phyloP scores from a whole-genome alignment of 2,797 vertebrate genomes.

The Nothura maculosa region DNA sequence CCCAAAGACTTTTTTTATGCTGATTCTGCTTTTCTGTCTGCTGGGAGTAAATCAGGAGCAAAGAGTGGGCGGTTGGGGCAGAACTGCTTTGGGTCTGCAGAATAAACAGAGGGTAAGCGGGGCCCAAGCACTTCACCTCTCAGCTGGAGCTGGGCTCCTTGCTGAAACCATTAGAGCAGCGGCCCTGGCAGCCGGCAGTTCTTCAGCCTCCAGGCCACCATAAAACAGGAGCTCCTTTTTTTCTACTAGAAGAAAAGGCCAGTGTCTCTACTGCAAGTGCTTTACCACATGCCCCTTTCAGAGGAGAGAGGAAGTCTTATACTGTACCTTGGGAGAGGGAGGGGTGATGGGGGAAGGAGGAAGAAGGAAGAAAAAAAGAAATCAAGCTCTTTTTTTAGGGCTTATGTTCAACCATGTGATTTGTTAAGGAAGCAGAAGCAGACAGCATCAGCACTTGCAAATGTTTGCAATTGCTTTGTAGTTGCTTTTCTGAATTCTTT shows the following conservation, averaged over 20 bases:
- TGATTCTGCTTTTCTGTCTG: constrained; percentile 14
- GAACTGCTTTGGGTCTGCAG: not conserved
- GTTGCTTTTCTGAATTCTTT: not conserved
- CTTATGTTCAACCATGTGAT: not conserved
- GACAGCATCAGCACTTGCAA: not conserved
- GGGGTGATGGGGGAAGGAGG: no score
- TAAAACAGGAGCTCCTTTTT: constrained; percentile 82
- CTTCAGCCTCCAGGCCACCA: constrained; percentile 76
- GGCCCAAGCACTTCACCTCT: not conserved
- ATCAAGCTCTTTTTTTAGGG: not conserved
- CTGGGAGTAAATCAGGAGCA: not conserved
- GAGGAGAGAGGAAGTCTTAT: constrained; percentile 61
- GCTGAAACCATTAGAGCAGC: constrained; percentile 59
- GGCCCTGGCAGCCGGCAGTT: constrained; percentile 59
- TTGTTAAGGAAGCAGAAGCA: not conserved
- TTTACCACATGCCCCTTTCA: constrained; percentile 80
- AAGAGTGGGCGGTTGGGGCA: not conserved
- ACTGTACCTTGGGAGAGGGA: not conserved
- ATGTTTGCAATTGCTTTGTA: not conserved
- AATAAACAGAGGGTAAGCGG: constrained; percentile 21
- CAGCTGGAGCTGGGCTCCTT: constrained; percentile 53
- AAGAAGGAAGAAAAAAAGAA: not conserved
- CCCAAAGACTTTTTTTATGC: constrained; percentile 10
- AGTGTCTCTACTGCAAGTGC: constrained; percentile 77
- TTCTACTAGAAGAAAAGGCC: constrained; percentile 83